phyloP scores from a whole-genome alignment of 2,797 vertebrate genomes.

The Poliocrania exsul region DNA sequence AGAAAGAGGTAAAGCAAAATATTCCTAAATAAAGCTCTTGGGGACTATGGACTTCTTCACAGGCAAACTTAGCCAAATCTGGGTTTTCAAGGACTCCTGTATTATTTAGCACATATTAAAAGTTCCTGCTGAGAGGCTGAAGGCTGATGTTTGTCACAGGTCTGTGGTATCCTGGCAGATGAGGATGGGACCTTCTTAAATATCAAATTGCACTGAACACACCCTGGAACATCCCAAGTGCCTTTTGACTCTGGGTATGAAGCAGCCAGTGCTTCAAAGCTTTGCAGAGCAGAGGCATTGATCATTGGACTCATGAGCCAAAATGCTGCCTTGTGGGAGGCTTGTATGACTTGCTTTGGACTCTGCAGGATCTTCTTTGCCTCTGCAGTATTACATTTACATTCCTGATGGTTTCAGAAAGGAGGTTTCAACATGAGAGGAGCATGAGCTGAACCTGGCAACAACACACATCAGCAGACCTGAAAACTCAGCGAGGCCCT shows the following conservation, averaged over 20 bases:
- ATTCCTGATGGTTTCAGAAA: neutral
- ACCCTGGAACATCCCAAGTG: neutral
- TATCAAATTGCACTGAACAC: neutral
- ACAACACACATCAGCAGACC: neutral
- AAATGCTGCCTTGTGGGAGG: neutral
- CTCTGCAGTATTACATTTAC: neutral
- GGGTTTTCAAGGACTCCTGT: neutral
- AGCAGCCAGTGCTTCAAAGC: neutral
- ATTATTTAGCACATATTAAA: neutral
- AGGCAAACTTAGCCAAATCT: neutral
- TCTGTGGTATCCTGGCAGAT: neutral
- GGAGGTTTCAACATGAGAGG: neutral
- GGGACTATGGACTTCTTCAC: neutral
- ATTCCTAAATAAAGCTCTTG: neutral
- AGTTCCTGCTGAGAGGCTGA: neutral
- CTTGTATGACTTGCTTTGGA: neutral
- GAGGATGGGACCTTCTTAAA: neutral
- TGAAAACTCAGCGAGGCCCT: neutral
- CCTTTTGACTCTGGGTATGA: neutral
- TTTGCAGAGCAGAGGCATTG: neutral
- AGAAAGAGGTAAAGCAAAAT: neutral
- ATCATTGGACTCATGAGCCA: accelerated
- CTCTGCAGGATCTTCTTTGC: neutral
- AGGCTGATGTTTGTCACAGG: neutral
- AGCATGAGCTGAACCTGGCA: neutral